Percentiles rank a stretch among this genome's conserved stretches.
Evolutionary conservation across 35 echinoderm and acorn worm genomes (phyloP).

Genomic region (Acanthaster planci): DNA sequence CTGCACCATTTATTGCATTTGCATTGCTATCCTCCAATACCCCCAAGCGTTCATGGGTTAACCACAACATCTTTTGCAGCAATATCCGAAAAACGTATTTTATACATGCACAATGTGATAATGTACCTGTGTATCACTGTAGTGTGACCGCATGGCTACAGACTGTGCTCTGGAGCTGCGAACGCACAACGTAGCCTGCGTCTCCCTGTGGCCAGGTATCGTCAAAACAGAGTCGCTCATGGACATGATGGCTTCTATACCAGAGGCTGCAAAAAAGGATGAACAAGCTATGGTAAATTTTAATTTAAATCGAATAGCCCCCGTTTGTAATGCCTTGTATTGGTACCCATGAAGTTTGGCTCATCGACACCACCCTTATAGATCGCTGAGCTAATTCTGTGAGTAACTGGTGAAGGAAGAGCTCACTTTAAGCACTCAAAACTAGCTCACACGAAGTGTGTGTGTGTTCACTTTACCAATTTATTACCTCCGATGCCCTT

Average conservation of each 20-base stretch:
- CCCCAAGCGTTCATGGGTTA: no score
- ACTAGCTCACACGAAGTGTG: no score
- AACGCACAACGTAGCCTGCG: constrained; percentile 58
- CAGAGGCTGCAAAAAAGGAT: not conserved
- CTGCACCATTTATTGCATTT: no score
- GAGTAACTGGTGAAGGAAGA: not conserved
- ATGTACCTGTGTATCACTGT: not conserved
- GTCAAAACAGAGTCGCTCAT: constrained; percentile 64
- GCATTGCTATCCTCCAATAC: no score
- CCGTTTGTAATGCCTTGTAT: not conserved
- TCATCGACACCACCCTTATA: not conserved
- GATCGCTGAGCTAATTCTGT: not conserved
- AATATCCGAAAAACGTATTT: no score
- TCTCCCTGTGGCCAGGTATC: constrained; percentile 64
- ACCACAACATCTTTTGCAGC: no score
- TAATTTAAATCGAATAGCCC: not conserved
- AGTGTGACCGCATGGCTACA: constrained; percentile 68
- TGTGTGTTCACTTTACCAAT: not conserved
- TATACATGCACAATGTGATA: no score
- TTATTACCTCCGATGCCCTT: no score
- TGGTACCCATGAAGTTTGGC: not conserved
- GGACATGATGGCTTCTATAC: constrained; percentile 30
- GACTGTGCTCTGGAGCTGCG: constrained; percentile 69
- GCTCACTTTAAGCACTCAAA: not conserved
- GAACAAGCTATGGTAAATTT: not conserved